Evolutionary conservation across 2,113 vertebrate genomes (phyloP).

Genomic region (Myrmophylax atrothorax): DNA sequence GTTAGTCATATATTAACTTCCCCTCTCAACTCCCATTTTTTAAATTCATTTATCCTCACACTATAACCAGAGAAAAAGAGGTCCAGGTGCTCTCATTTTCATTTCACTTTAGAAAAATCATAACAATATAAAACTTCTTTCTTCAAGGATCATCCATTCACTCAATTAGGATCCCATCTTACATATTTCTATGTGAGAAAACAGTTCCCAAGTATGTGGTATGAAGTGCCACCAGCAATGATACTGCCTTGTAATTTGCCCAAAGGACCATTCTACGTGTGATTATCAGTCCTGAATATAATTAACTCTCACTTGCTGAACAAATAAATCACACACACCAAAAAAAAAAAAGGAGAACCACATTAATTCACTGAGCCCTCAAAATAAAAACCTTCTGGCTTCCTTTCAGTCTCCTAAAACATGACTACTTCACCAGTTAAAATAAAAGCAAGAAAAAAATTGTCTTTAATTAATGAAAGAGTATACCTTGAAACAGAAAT

Average conservation of each 20-base stretch:
- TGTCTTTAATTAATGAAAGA: background rate
- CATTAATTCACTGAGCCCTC: background rate
- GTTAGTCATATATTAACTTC: background rate
- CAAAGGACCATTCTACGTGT: background rate
- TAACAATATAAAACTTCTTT: background rate
- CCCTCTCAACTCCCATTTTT: background rate
- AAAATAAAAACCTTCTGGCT: background rate
- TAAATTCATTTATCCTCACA: background rate
- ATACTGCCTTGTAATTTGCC: background rate
- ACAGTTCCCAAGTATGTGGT: accelerated
- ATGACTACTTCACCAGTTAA: background rate
- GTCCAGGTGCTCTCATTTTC: background rate
- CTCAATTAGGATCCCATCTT: background rate
- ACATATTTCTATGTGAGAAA: background rate
- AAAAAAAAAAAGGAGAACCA: background rate
- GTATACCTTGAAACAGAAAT: background rate
- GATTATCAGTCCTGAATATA: background rate
- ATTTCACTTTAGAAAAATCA: background rate
- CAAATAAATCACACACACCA: background rate
- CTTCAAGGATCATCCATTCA: background rate
- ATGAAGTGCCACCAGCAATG: background rate
- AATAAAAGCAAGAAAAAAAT: background rate
- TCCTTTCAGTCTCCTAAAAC: background rate
- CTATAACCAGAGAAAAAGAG: background rate
- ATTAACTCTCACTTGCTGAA: background rate